Conservation (phyloP, 2,113 vertebrate species). For the Orientallactaga bullata region DNA sequence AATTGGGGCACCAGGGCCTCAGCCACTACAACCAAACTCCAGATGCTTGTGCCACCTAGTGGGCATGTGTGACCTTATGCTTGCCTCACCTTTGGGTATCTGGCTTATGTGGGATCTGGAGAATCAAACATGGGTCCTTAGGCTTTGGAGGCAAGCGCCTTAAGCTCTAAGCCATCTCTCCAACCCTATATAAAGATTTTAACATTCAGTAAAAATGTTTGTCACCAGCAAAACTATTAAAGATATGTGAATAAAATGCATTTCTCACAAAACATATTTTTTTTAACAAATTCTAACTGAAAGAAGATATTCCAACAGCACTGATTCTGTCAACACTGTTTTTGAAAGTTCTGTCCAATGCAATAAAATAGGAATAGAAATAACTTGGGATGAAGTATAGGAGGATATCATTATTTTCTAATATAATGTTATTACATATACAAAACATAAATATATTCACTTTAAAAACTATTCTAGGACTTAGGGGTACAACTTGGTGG, state of each 20-base stretch:
- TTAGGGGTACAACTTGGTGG: neutral
- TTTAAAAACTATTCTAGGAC: conserved; percentile 22
- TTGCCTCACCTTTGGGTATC: too few relatives aligned
- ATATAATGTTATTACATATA: neutral
- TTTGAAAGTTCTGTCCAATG: neutral
- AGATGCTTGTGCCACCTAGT: too few relatives aligned
- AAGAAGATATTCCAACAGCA: neutral
- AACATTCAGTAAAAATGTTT: neutral
- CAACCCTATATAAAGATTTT: neutral
- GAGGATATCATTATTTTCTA: conserved; percentile 2
- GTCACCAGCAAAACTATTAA: conserved; percentile 14
- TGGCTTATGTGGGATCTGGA: too few relatives aligned
- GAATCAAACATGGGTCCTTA: too few relatives aligned
- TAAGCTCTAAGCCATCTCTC: too few relatives aligned
- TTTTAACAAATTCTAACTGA: conserved; percentile 7
- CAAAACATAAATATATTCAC: conserved; percentile 5
- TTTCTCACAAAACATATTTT: neutral
- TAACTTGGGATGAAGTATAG: neutral
- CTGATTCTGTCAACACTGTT: neutral
- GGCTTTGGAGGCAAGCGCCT: too few relatives aligned
- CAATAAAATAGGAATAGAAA: neutral
- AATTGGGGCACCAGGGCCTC: too few relatives aligned
- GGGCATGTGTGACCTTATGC: too few relatives aligned
- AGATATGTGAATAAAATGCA: neutral
- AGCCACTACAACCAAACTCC: too few relatives aligned